A percentile compares a stretch with the other conserved stretches of the same genome.
These are phyloP conservation scores for Drosophila melanosoma DNA, from an alignment of 2,888 invertebrate genomes.

Conservation along the genomic window DNA sequence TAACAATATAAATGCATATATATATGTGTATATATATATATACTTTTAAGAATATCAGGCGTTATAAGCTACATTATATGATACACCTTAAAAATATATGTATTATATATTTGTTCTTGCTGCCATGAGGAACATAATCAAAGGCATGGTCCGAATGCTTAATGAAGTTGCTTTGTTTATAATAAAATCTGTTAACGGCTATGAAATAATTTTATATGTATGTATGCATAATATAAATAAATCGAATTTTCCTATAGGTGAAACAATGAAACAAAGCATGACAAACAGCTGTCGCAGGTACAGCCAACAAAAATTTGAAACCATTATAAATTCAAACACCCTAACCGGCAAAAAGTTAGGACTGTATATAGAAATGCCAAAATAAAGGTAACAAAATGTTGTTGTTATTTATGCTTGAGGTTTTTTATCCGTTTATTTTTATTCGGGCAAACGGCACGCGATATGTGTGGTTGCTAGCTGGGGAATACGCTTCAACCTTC, in stretches of 20 bases:
- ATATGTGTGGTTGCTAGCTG: slow-evolving; percentile 8
- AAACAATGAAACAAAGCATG: background rate
- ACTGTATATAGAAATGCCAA: slow-evolving; percentile 9
- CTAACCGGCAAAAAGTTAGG: slow-evolving; percentile 8
- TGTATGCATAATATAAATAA: background rate
- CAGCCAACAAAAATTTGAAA: background rate
- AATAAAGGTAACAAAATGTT: slow-evolving; percentile 7
- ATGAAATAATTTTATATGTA: slow-evolving; percentile 14
- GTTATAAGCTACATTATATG: slow-evolving; percentile 30
- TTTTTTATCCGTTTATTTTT: background rate
- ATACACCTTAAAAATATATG: slow-evolving; percentile 21
- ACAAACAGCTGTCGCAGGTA: background rate
- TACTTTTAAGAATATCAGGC: slow-evolving; percentile 4
- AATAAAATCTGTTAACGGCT: slow-evolving; percentile 25
- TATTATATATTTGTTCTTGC: slow-evolving; percentile 3
- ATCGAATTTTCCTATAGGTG: slow-evolving; percentile 2
- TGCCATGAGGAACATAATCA: slow-evolving; percentile 48
- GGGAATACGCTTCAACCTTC: slow-evolving; percentile 59
- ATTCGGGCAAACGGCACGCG: slow-evolving; percentile 7
- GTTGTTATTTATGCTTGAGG: slow-evolving; percentile 29
- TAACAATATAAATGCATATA: background rate
- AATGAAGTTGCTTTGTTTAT: slow-evolving; percentile 28
- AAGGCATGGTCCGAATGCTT: slow-evolving; percentile 15
- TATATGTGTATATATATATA: slow-evolving; percentile 2
- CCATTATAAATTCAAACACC: background rate